Evolutionary conservation across 30 jellyfish, hydroid and myxozoan species (phyloP).

Genomic region (Turritopsis dohrnii): DNA sequence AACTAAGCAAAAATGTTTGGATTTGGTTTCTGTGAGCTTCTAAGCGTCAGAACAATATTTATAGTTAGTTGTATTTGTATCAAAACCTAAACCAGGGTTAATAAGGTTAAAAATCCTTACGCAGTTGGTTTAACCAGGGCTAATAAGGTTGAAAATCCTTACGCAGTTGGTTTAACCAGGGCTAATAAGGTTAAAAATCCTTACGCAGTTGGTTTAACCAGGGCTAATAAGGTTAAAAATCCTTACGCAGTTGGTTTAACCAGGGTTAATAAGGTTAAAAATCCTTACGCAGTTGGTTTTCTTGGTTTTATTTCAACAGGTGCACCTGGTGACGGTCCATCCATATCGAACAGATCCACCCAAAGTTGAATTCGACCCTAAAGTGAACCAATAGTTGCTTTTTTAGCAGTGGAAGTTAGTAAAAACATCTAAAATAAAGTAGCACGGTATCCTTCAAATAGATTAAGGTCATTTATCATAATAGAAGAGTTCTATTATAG

Average conservation of each 20-base stretch:
- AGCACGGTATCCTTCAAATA: not conserved
- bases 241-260: constrained; percentile 81
- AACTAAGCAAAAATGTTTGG: too few relatives aligned
- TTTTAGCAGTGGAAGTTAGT: not conserved
- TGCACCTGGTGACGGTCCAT: constrained; percentile 90
- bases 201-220: constrained; percentile 72
- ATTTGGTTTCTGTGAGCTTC: too few relatives aligned
- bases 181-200: not conserved
- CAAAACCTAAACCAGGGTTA: not conserved
- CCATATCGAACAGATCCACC: constrained; percentile 92
- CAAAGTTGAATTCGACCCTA: constrained; percentile 94
- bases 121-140: constrained; percentile 53
- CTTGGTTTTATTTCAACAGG: constrained; percentile 81
- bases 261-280: not conserved
- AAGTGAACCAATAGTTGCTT: not conserved
- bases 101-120: constrained; percentile 25
- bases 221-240: not conserved
- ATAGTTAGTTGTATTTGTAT: not conserved
- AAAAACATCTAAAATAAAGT: not conserved
- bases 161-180: constrained; percentile 70
- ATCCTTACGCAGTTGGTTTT: constrained; percentile 70
- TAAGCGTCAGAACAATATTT: too few relatives aligned
- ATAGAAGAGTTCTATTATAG: not conserved
- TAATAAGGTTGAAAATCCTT: not conserved
- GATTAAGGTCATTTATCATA: not conserved